Evolutionary conservation across 1,140 invertebrate genomes (phyloP).

Genomic region (Elymnias hypermnestra): DNA sequence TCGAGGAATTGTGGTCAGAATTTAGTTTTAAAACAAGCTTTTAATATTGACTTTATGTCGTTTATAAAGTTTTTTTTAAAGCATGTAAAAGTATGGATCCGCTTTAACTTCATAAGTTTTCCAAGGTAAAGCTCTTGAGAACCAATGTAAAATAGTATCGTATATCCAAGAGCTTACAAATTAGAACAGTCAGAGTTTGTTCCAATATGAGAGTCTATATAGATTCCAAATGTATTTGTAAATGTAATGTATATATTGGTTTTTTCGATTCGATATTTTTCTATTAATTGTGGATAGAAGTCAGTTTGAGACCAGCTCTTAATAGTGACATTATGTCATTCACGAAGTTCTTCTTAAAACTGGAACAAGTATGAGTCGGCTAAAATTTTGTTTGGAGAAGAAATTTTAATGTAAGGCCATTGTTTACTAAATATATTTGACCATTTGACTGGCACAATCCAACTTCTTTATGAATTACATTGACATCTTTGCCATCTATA

Average conservation of each 20-base stretch:
- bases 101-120: slow-evolving; percentile 80
- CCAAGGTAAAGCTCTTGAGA: slow-evolving; percentile 94
- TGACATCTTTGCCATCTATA: slow-evolving; percentile 18
- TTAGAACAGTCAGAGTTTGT: slow-evolving; percentile 94
- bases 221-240: slow-evolving; percentile 97
- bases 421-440: slow-evolving; percentile 94
- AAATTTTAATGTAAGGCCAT: slow-evolving; percentile 93
- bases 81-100: slow-evolving; percentile 85
- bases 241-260: no score
- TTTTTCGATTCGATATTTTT: no score
- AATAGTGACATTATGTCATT: slow-evolving; percentile 94
- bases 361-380: no score
- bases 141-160: slow-evolving; percentile 97
- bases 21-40: slow-evolving; percentile 77
- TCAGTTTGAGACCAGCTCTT: no score
- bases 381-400: no score
- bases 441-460: slow-evolving; percentile 71
- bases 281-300: no score
- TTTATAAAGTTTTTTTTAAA: slow-evolving; percentile 83
- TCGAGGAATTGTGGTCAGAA: slow-evolving; percentile 79
- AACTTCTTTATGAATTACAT: slow-evolving; percentile 51
- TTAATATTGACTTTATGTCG: slow-evolving; percentile 76
- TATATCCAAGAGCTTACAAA: slow-evolving; percentile 95
- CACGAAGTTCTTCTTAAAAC: slow-evolving; percentile 90
- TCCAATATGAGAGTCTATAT: slow-evolving; percentile 96